Conservation (phyloP, 2,888 invertebrate genomes). For the Aquatica leii region DNA sequence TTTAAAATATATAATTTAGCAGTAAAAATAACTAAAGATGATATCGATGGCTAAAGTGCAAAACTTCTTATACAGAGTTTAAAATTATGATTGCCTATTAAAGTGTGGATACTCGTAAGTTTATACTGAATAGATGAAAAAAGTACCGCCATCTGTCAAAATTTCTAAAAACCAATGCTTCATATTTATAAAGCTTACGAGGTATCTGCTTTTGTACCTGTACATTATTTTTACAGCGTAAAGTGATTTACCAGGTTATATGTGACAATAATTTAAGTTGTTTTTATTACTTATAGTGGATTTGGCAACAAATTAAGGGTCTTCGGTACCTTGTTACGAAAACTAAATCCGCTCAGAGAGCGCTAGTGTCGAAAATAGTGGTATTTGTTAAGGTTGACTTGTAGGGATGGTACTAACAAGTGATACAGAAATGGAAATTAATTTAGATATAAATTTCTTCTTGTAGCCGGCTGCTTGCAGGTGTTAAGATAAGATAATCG, state of each 20-base stretch:
- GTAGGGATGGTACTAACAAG: no score
- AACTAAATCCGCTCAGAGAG: no score
- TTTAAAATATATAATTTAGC: no score
- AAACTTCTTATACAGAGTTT: not conserved
- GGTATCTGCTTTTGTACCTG: slow-evolving; percentile 1
- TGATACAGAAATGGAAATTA: no score
- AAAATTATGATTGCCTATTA: slow-evolving; percentile 2
- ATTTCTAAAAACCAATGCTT: not conserved
- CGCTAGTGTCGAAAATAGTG: no score
- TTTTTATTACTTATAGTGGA: not conserved
- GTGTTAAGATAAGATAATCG: no score
- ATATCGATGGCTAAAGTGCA: not conserved
- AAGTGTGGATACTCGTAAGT: not conserved
- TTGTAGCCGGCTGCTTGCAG: not conserved
- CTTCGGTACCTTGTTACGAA: no score
- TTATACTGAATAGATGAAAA: not conserved
- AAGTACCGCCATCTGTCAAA: slow-evolving; percentile 3
- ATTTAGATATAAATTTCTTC: no score
- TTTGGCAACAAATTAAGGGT: not conserved
- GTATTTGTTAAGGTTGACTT: no score
- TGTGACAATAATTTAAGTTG: not conserved
- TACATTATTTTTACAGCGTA: not conserved
- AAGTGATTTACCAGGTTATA: slow-evolving; percentile 1
- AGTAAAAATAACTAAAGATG: no score
- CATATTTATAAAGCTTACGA: no score